These are phyloP conservation scores for Ennomos erosarius DNA, from an alignment of 2,888 invertebrate genomes.

Conservation along the genomic window DNA sequence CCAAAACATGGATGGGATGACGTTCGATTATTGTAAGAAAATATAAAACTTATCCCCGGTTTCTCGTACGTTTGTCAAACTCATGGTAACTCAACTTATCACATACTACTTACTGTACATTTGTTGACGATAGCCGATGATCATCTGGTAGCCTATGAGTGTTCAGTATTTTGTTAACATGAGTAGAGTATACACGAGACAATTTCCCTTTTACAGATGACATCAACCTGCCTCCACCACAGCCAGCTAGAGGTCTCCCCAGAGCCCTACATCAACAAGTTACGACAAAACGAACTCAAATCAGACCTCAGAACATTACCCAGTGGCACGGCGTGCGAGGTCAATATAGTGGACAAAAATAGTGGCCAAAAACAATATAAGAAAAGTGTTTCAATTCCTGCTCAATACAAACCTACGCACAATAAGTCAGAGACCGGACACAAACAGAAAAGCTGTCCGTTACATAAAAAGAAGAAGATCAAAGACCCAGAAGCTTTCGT, in stretches of 20 bases:
- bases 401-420: slow-evolving; percentile 73
- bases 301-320: slow-evolving; percentile 40
- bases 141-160: no score
- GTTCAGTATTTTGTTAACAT: no score
- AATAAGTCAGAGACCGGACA: slow-evolving; percentile 75
- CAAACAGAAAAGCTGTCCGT: slow-evolving; percentile 72
- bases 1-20: no score
- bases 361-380: slow-evolving; percentile 68
- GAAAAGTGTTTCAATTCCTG: slow-evolving; percentile 68
- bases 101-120: no score
- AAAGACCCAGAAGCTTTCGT: slow-evolving; percentile 63
- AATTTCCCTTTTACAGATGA: slow-evolving; percentile 57
- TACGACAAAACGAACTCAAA: slow-evolving; percentile 43
- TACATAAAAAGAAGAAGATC: slow-evolving; percentile 72
- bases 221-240: slow-evolving; percentile 78
- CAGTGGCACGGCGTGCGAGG: slow-evolving; percentile 35
- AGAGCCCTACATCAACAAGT: slow-evolving; percentile 46
- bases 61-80: no score
- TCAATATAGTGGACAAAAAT: slow-evolving; percentile 45
- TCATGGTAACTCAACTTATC: no score
- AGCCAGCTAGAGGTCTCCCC: slow-evolving; percentile 73
- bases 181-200: no score
- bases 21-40: no score
- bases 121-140: no score
- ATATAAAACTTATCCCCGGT: no score